These are phyloP conservation scores for Ophonus ardosiacus DNA, from an alignment of 2,888 invertebrate species.

Conservation along the genomic window DNA sequence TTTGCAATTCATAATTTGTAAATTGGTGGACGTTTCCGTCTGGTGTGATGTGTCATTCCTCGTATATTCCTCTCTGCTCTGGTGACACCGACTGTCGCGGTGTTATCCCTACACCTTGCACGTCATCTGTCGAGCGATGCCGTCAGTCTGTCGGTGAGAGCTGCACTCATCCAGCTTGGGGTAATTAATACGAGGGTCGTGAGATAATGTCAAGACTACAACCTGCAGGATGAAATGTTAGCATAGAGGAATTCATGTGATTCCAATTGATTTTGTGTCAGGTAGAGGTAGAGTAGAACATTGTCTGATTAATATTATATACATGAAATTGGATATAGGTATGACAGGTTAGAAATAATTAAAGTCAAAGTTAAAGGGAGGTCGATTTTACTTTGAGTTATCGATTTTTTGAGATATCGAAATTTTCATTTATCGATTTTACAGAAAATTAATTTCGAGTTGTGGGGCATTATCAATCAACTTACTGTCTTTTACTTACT, in stretches of 20 bases:
- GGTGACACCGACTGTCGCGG: conserved; percentile 25
- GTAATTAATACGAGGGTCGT: conserved; percentile 58
- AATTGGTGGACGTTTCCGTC: neutral
- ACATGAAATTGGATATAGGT: neutral
- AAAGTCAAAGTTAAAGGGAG: too few relatives aligned
- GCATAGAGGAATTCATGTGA: neutral
- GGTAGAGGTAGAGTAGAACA: too few relatives aligned
- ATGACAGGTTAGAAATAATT: neutral
- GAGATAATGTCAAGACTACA: conserved; percentile 15
- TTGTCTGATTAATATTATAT: neutral
- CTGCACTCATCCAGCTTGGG: conserved; percentile 43
- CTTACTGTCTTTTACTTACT: too few relatives aligned
- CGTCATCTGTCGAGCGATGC: conserved; percentile 11
- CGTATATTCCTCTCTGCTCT: neutral
- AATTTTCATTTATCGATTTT: too few relatives aligned
- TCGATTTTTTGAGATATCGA: too few relatives aligned
- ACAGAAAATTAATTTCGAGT: too few relatives aligned
- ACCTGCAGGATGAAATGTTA: neutral
- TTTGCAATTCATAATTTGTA: too few relatives aligned
- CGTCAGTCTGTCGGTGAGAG: neutral
- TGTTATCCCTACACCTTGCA: conserved; percentile 25
- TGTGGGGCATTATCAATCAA: too few relatives aligned
- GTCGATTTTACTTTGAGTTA: too few relatives aligned
- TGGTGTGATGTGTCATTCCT: neutral
- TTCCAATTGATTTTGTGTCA: conserved; percentile 13